Conservation (phyloP, 2,888 invertebrate species). For the Lasioglossum morio region DNA sequence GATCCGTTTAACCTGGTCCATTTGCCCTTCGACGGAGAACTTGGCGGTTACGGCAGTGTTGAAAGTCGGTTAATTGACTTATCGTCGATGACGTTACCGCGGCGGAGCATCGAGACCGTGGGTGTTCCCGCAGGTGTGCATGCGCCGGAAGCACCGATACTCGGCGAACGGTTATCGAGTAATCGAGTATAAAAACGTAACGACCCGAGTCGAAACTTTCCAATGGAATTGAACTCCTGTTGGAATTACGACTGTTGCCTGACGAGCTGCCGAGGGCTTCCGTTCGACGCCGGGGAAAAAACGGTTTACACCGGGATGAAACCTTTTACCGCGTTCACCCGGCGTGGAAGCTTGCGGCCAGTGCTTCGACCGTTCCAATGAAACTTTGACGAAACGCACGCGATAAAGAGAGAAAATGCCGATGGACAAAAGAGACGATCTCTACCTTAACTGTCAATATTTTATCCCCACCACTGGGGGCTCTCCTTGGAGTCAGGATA, state of each 20-base stretch:
- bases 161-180: conserved; percentile 39
- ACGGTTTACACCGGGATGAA: not conserved
- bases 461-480: no score
- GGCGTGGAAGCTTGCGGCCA: not conserved
- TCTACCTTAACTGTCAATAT: no score
- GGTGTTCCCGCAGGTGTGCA: not conserved
- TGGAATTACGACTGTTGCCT: conserved; percentile 45
- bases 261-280: conserved; percentile 5
- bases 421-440: no score
- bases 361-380: not conserved
- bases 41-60: conserved; percentile 29
- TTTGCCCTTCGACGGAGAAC: conserved; percentile 26
- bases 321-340: not conserved
- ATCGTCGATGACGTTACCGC: conserved; percentile 36
- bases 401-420: not conserved
- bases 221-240: conserved; percentile 33
- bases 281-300: not conserved
- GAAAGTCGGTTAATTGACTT: conserved; percentile 50
- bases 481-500: no score
- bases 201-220: conserved; percentile 28
- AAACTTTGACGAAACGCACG: not conserved
- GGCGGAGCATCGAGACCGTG: not conserved
- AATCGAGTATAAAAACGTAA: conserved; percentile 57
- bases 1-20: not conserved
- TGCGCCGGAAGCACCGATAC: conserved; percentile 20